Conservation (phyloP, 2,888 invertebrate genomes). For the Priocnemis perturbator region DNA sequence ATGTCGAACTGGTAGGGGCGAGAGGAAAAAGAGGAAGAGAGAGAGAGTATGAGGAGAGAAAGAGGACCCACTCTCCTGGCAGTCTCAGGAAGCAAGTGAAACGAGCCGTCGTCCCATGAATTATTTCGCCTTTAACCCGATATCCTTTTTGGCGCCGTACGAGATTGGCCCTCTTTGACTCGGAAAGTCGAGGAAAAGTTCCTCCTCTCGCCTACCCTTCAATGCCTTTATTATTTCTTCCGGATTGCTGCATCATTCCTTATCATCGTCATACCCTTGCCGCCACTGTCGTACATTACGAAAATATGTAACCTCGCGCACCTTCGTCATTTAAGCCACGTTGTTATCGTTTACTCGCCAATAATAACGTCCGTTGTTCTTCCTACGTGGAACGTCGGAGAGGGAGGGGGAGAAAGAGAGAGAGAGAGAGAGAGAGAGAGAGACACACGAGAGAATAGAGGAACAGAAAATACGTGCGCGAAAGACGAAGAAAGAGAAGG, state of each 20-base stretch:
- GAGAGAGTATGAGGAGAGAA: too few species aligned
- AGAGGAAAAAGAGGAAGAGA: too few species aligned
- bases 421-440: conserved; percentile 15
- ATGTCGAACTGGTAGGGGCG: conserved; percentile 1
- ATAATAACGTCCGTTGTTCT: too few species aligned
- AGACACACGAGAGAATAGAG: conserved; percentile 26
- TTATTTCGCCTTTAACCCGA: conserved; percentile 38
- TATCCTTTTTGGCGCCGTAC: conserved; percentile 29
- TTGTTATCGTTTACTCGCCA: too few species aligned
- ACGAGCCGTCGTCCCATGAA: conserved; percentile 43
- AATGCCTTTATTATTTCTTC: too few species aligned
- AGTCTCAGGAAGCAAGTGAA: conserved; percentile 31
- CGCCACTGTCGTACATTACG: neutral
- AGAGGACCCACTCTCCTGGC: conserved; percentile 12
- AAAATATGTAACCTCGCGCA: too few species aligned
- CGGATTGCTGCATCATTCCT: too few species aligned
- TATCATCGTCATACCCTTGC: too few species aligned
- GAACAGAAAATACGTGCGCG: conserved; percentile 3
- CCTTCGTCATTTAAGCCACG: too few species aligned
- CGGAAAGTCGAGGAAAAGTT: conserved; percentile 1
- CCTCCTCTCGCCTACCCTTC: neutral
- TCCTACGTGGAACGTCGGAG: neutral
- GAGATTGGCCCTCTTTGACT: neutral
- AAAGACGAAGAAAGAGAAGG: conserved; percentile 14
- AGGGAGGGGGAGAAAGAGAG: neutral